Base-by-base conservation (phyloP, 2,797 vertebrate species). In the Australoheros facetus region DNA sequence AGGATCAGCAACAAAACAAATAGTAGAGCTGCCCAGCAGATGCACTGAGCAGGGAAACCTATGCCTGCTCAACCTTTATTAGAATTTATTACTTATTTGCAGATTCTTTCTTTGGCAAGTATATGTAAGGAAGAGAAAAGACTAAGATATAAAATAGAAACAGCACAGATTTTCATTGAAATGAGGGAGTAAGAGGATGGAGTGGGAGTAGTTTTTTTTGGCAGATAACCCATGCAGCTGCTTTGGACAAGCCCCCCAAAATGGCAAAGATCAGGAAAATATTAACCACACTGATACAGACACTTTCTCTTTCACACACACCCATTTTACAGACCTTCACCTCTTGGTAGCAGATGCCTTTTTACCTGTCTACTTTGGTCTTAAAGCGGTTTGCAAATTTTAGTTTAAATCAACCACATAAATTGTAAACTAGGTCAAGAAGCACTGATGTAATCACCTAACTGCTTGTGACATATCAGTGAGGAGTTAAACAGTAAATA, bases 201-300 rank as follows among this genome's bases (percentile, higher is more conserved):
- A 80, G 86, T 77, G 85, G 87, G 87, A 81, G 87, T 82, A 83
- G 87, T 84, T 85, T 77, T 77, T 85, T 94, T 85, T 94, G 93
- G 92, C 92, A 74, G 60, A 74, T 69, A 56, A 88, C 91, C 88
- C 1, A 30, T 56, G 79, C 92, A 95, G 91, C 92, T 90, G 92
- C 80, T 90, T 82, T 48, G 78, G 87, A 89, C 75, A 75, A 81
- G 81, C 80, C 60, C 81, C 54, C 77, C 51, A 53, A 37, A 42
- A 55, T 80, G 83, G 72, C 71, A 88, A 60, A 86, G 81, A 89
- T 87, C 77, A 82, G 89, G 78, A 89, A 91, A 89, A 86, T 76
- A 86, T 88, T 71, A 53, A 51, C 57, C 58, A 62, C 80, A 81
- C 51, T 79, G 76, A 73, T 73, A 57, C 60, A 17, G 7, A 71